Percentiles rank a stretch among this genome's conserved stretches.
Conservation (phyloP, 1,140 invertebrate species). For the Medauroidea extradentata region DNA sequence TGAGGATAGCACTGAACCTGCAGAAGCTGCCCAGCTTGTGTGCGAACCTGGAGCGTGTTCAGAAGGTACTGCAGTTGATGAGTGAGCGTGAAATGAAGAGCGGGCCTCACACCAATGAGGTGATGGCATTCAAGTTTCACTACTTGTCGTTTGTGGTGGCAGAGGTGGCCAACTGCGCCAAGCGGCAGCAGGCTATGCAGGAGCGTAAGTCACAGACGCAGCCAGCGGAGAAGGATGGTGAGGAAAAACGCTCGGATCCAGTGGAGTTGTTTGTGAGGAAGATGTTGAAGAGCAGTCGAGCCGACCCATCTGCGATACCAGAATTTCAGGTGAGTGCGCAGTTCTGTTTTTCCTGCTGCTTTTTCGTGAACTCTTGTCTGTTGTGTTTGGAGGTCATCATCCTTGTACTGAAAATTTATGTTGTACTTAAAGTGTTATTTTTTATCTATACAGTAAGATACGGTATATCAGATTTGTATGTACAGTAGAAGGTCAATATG, state of each 20-base stretch:
- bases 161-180: conserved; percentile 61
- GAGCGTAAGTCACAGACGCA: background rate
- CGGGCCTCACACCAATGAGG: conserved; percentile 81
- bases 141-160: conserved; percentile 73
- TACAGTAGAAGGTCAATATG: too few species aligned
- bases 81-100: conserved; percentile 84
- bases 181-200: conserved; percentile 41
- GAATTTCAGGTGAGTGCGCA: conserved; percentile 56
- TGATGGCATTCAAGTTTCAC: conserved; percentile 89
- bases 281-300: conserved; percentile 68
- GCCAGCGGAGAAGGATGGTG: conserved; percentile 5
- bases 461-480: too few species aligned
- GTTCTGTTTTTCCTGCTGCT: too few species aligned
- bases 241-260: conserved; percentile 49
- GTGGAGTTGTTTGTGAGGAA: conserved; percentile 69
- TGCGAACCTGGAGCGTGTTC: conserved; percentile 70
- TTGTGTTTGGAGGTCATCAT: too few species aligned
- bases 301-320: conserved; percentile 60
- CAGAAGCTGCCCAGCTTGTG: conserved; percentile 65
- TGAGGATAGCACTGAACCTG: conserved; percentile 75
- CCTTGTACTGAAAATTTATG: too few species aligned
- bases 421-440: too few species aligned
- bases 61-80: conserved; percentile 78
- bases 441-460: too few species aligned
- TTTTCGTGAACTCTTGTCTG: too few species aligned